phyloP scores from a whole-genome alignment of 2,888 invertebrate species.

The Physocephala rufipes region DNA sequence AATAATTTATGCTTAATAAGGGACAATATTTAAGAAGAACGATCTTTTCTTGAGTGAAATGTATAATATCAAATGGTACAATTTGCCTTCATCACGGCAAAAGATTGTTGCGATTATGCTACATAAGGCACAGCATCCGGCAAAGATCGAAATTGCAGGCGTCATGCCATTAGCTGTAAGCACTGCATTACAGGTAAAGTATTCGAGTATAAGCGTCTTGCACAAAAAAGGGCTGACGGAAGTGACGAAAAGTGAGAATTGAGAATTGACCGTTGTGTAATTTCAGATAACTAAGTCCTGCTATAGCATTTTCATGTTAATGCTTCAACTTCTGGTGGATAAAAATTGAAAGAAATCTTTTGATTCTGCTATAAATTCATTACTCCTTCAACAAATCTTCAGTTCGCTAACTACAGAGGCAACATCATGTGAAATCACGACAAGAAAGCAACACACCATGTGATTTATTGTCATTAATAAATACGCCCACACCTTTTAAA shows the following conservation, averaged over 20 bases:
- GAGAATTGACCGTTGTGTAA: neutral
- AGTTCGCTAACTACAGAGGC: too few relatives aligned
- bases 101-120: slow-evolving; percentile 45
- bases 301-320: slow-evolving; percentile 21
- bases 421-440: too few relatives aligned
- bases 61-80: slow-evolving; percentile 48
- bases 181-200: slow-evolving; percentile 43
- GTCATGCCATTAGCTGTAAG: slow-evolving; percentile 43
- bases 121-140: slow-evolving; percentile 41
- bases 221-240: neutral
- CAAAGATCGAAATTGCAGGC: slow-evolving; percentile 43
- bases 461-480: too few relatives aligned
- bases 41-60: slow-evolving; percentile 43
- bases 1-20: neutral
- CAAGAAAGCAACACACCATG: too few relatives aligned
- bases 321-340: slow-evolving; percentile 9
- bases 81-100: slow-evolving; percentile 39
- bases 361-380: too few relatives aligned
- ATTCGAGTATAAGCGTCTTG: neutral
- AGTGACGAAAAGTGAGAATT: neutral
- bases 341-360: too few relatives aligned
- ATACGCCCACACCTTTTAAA: too few relatives aligned
- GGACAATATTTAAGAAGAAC: slow-evolving; percentile 39
- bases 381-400: too few relatives aligned
- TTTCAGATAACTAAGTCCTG: slow-evolving; percentile 16